Evolutionary conservation across 2,113 vertebrate genomes (phyloP).

Genomic region (Cottus gobio): DNA sequence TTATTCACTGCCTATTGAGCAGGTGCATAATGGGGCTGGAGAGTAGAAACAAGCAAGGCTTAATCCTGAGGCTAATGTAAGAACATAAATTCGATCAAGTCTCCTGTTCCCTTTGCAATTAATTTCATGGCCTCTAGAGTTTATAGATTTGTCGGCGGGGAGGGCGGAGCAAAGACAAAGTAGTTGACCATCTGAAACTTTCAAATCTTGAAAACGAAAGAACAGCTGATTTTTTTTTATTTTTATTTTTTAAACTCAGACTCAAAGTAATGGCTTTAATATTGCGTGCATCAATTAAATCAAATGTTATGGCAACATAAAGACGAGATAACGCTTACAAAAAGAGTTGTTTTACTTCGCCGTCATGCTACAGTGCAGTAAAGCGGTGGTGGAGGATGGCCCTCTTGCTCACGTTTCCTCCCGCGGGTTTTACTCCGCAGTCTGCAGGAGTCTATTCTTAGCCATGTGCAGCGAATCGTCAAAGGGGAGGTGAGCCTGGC

Average conservation of each 20-base stretch:
- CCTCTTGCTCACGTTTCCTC: background rate
- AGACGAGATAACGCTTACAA: too few species aligned
- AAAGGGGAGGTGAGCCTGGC: constrained; percentile 96
- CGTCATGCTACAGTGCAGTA: background rate
- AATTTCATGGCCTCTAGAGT: constrained; percentile 60
- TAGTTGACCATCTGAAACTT: constrained; percentile 32
- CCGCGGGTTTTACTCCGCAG: constrained; percentile 72
- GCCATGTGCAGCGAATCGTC: constrained; percentile 95
- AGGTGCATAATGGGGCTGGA: constrained; percentile 58
- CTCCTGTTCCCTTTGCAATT: constrained; percentile 73
- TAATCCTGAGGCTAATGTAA: constrained; percentile 75
- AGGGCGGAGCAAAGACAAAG: constrained; percentile 30
- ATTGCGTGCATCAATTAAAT: background rate
- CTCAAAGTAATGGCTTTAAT: background rate
- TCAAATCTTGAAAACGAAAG: constrained; percentile 24
- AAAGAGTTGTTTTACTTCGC: too few species aligned
- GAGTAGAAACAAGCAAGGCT: constrained; percentile 65
- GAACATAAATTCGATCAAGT: constrained; percentile 65
- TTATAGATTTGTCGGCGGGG: constrained; percentile 53
- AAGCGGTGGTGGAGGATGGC: background rate
- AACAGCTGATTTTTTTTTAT: background rate
- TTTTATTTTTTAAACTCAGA: background rate
- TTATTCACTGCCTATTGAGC: constrained; percentile 45
- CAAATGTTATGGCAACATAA: background rate
- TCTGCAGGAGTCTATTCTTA: constrained; percentile 95